These are phyloP conservation scores for Drosophila antonietae DNA, from an alignment of 2,888 invertebrate species.

Conservation along the genomic window DNA sequence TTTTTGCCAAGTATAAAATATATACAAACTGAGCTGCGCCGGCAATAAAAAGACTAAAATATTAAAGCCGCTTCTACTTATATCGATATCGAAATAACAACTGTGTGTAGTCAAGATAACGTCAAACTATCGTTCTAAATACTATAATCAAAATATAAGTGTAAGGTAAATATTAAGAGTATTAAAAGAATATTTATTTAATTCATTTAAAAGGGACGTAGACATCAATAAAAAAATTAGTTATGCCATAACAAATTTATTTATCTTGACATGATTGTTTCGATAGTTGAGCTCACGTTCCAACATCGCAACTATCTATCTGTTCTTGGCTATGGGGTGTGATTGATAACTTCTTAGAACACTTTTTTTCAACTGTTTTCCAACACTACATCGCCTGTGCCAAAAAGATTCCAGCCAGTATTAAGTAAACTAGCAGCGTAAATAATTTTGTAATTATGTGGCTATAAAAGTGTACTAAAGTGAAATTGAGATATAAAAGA, in stretches of 20 bases:
- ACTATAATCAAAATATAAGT: not conserved
- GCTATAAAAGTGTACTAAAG: slow-evolving; percentile 52
- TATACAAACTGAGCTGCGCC: slow-evolving; percentile 31
- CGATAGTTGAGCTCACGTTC: slow-evolving; percentile 12
- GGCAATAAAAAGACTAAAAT: slow-evolving; percentile 29
- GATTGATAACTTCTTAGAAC: slow-evolving; percentile 20
- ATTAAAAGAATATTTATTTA: not conserved
- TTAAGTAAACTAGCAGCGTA: slow-evolving; percentile 51
- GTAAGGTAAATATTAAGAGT: not conserved
- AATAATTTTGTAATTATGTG: slow-evolving; percentile 53
- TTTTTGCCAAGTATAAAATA: slow-evolving; percentile 20
- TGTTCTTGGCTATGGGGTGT: not conserved
- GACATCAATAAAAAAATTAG: not conserved
- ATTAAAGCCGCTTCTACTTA: slow-evolving; percentile 32
- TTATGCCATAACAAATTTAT: not conserved
- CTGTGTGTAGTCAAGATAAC: slow-evolving; percentile 30
- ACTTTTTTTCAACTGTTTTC: slow-evolving; percentile 11
- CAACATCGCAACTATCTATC: not conserved
- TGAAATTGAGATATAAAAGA: slow-evolving; percentile 37
- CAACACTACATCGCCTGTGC: slow-evolving; percentile 52
- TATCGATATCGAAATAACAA: slow-evolving; percentile 23
- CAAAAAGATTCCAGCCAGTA: slow-evolving; percentile 59
- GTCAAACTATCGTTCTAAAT: not conserved
- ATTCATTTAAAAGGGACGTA: not conserved
- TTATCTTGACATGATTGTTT: not conserved